These are phyloP conservation scores for Pedionomus torquatus DNA, from an alignment of 2,113 vertebrate species.

Conservation along the genomic window DNA sequence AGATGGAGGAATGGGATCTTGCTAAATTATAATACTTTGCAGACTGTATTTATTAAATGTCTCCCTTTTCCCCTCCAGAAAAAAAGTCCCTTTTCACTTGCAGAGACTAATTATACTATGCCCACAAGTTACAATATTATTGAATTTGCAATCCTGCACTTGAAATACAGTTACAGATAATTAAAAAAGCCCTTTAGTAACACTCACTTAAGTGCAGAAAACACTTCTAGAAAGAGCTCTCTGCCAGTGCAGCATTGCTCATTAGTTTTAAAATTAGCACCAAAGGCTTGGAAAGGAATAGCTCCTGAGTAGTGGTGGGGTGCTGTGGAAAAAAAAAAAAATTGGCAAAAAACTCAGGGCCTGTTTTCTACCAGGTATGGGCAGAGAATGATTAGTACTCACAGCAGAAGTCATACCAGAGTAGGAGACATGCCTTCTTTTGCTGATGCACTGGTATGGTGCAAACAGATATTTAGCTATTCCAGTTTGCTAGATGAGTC, in stretches of 20 bases:
- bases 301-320: not conserved
- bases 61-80: not conserved
- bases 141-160: not conserved
- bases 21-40: not conserved
- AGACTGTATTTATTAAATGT: conserved; percentile 1
- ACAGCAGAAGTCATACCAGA: not conserved
- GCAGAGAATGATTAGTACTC: not conserved
- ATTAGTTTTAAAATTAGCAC: conserved; percentile 4
- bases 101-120: conserved; percentile 32
- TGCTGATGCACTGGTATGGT: not conserved
- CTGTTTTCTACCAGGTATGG: not conserved
- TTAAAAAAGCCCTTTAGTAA: not conserved
- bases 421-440: not conserved
- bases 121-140: conserved; percentile 24
- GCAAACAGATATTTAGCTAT: not conserved
- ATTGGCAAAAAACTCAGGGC: not conserved
- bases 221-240: not conserved
- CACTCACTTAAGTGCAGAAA: not conserved
- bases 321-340: not conserved
- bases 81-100: not conserved
- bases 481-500: not conserved
- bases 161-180: conserved; percentile 4
- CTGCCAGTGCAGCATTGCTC: not conserved
- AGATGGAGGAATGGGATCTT: not conserved
- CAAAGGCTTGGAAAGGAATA: not conserved